These are phyloP conservation scores for Drosophila biarmipes DNA, from an alignment of 1,140 invertebrate species.

Conservation along the genomic window DNA sequence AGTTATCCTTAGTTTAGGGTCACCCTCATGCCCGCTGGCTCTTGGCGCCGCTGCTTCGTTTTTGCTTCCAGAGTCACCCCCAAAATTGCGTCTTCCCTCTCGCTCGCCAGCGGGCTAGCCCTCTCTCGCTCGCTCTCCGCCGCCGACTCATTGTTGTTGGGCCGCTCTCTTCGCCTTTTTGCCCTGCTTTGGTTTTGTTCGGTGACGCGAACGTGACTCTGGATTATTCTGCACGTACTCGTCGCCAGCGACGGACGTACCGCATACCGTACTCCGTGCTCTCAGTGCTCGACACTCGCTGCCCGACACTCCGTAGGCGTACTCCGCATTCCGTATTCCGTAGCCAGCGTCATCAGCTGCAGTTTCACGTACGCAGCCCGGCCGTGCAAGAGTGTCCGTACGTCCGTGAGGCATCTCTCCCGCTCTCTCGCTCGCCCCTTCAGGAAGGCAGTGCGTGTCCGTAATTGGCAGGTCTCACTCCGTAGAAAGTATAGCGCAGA, in stretches of 20 bases:
- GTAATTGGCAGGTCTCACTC: slow-evolving; percentile 73
- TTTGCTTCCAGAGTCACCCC: slow-evolving; percentile 61
- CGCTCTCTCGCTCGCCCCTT: slow-evolving; percentile 7
- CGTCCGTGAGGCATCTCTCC: slow-evolving; percentile 19
- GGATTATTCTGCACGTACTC: slow-evolving; percentile 84
- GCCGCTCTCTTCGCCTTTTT: slow-evolving; percentile 61
- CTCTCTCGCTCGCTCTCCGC: slow-evolving; percentile 35
- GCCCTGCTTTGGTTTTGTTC: slow-evolving; percentile 84
- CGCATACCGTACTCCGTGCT: slow-evolving; percentile 49
- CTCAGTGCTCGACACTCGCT: slow-evolving; percentile 26
- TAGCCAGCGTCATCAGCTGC: slow-evolving; percentile 58
- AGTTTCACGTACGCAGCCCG: slow-evolving; percentile 77
- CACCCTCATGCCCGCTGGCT: slow-evolving; percentile 6
- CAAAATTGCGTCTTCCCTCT: slow-evolving; percentile 49
- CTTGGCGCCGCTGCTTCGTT: slow-evolving; percentile 45
- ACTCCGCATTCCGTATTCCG: slow-evolving; percentile 32
- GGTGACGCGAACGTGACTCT: slow-evolving; percentile 83
- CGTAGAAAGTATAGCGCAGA: neutral
- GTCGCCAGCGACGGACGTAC: slow-evolving; percentile 84
- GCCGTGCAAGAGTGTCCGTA: slow-evolving; percentile 57
- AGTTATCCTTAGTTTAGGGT: neutral
- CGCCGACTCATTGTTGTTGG: slow-evolving; percentile 13
- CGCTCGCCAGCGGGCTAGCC: slow-evolving; percentile 27
- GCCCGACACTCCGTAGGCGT: slow-evolving; percentile 17
- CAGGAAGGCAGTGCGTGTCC: slow-evolving; percentile 57